Base-by-base conservation (phyloP, 2,888 invertebrate species). In the Epiblema foenella region DNA sequence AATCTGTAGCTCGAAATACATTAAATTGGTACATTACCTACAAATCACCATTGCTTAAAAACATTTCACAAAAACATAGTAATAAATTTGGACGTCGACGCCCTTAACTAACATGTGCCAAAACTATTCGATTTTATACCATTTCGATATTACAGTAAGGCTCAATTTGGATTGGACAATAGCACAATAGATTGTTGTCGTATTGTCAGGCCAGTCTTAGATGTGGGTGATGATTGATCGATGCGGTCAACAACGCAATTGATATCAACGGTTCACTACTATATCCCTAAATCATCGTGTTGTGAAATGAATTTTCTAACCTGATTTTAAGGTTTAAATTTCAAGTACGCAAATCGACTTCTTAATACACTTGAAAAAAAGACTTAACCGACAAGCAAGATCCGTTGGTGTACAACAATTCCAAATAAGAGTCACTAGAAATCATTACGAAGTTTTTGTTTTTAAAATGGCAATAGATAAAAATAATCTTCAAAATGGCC, bases 151-250 rank as follows among this genome's bases (percentile, higher is more conserved):
- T 39, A 39, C 10, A 39, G 8, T 37, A 69, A 42, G 24, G 37
- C 20, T 24, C 49, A 69, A 56, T 49, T 63, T 49, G 18, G n/a
- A 60, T 54, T 18, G 29, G n/a, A 59, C 12, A 17, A 24, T 37
- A 15, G 10, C n/a, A 66, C 65, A 66, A 70, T 66, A 66, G 57
- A 8, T n/a, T 58, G 58, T 52, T 60, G 65, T 70, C 59, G 59
- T 29, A 39, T 39, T 52, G 64, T 64, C 64, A 54, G 70, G 65
- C 52, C 69, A 70, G 29, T 54, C 33, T 24, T 54, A 12, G 39
- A 18, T 65, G 70, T 70, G 70, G 70, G 70, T 66, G 69, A 60
- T 59, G 70, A 70, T 70, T 70, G 70, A 70, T 70, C n/a, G 52
- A 49, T 59, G 33, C 24, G 70, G 65, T 60, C 70, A 65, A 65